Percentiles rank a stretch among this genome's conserved stretches.
These are phyloP conservation scores for Merops nubicus DNA, from an alignment of 2,113 vertebrate species.

Conservation along the genomic window DNA sequence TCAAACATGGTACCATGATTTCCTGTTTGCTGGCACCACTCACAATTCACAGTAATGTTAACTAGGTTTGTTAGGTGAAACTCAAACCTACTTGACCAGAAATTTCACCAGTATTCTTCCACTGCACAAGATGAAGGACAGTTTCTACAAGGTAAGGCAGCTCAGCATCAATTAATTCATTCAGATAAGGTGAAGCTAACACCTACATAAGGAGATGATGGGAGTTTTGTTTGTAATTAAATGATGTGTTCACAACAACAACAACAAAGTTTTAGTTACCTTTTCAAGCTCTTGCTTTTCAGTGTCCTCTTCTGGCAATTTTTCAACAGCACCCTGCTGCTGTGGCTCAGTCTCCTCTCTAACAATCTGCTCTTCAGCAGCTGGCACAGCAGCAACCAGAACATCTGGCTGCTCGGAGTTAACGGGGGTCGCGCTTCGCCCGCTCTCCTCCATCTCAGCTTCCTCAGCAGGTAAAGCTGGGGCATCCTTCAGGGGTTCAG, in stretches of 20 bases:
- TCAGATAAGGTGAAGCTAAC: not conserved
- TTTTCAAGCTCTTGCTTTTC: slow-evolving; percentile 87
- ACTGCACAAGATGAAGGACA: not conserved
- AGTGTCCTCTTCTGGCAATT: slow-evolving; percentile 68
- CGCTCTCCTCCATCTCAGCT: slow-evolving; percentile 95
- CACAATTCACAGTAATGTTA: not conserved
- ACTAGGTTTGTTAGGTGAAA: not conserved
- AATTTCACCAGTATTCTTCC: not conserved
- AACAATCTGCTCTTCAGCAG: slow-evolving; percentile 25
- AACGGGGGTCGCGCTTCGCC: slow-evolving; percentile 93
- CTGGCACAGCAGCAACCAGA: slow-evolving; percentile 69
- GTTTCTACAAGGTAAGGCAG: not conserved
- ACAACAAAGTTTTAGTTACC: slow-evolving; percentile 72
- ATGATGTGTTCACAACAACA: not conserved
- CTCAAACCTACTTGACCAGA: not conserved
- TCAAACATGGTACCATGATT: not conserved
- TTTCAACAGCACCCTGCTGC: slow-evolving; percentile 63
- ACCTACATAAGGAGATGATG: not conserved
- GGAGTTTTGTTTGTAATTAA: not conserved
- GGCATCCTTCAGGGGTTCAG: slow-evolving; percentile 69
- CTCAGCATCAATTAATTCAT: not conserved
- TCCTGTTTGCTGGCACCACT: not conserved
- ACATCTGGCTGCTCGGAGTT: slow-evolving; percentile 91
- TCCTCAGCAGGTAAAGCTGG: slow-evolving; percentile 83
- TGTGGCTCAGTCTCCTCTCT: slow-evolving; percentile 11